Conservation (phyloP, 2,113 vertebrate species). For the Rostratula benghalensis region DNA sequence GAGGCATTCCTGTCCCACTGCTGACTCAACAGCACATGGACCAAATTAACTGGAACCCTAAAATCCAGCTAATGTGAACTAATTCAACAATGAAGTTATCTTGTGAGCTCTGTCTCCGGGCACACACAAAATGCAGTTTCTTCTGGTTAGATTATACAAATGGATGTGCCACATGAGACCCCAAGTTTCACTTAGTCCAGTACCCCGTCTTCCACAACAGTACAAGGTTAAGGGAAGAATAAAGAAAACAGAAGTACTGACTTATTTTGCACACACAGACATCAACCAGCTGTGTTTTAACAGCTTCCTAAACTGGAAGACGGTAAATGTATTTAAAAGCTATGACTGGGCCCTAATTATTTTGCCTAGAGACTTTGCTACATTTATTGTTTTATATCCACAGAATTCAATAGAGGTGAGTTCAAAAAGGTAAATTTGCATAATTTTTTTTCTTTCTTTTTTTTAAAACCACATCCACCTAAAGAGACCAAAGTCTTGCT, state of each 20-base stretch:
- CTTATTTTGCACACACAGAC: not conserved
- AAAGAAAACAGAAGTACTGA: not conserved
- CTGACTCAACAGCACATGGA: not conserved
- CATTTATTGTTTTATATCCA: not conserved
- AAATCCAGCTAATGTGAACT: not conserved
- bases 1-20: not conserved
- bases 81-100: no score
- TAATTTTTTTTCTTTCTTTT: not conserved
- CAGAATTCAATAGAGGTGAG: not conserved
- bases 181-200: not conserved
- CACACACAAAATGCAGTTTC: not conserved
- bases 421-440: not conserved
- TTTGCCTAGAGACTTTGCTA: not conserved
- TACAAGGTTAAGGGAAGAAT: not conserved
- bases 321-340: not conserved
- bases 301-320: not conserved
- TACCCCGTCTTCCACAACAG: not conserved
- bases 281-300: not conserved
- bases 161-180: not conserved
- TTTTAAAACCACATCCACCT: not conserved
- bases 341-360: not conserved
- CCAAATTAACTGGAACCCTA: not conserved
- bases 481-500: not conserved
- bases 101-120: not conserved
- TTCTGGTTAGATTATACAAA: not conserved